These are phyloP conservation scores for Pygoscelis adeliae DNA, from an alignment of 2,113 vertebrate species.

Conservation along the genomic window DNA sequence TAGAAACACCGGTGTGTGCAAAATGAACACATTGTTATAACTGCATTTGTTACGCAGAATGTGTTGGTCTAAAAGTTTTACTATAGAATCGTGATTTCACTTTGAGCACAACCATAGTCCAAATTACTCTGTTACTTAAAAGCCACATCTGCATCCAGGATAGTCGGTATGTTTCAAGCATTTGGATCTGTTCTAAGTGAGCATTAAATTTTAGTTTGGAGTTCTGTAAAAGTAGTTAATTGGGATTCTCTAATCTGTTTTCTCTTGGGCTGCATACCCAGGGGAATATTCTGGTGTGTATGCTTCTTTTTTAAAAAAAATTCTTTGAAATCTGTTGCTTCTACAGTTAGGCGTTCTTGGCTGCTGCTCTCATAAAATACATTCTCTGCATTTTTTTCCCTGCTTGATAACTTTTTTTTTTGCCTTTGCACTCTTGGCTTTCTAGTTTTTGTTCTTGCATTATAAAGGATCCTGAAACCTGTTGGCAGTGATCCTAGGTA, in stretches of 20 bases:
- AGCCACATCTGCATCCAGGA: not conserved
- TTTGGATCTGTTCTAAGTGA: constrained; percentile 43
- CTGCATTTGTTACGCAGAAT: not conserved
- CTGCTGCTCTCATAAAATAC: constrained; percentile 70
- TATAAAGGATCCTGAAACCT: not conserved
- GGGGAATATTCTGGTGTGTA: constrained; percentile 98
- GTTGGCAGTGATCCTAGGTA: not conserved
- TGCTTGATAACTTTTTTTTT: constrained; percentile 53
- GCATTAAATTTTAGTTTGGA: constrained; percentile 1
- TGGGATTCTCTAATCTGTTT: constrained; percentile 84
- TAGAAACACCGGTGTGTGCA: not conserved
- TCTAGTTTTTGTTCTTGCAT: constrained; percentile 24
- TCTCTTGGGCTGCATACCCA: constrained; percentile 88
- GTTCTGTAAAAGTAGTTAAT: constrained; percentile 74
- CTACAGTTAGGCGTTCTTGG: constrained; percentile 61
- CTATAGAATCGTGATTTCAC: not conserved
- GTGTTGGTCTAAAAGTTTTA: not conserved
- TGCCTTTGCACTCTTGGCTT: constrained; percentile 41
- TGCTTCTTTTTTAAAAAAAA: constrained; percentile 58
- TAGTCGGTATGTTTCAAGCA: not conserved
- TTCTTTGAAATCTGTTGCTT: constrained; percentile 57
- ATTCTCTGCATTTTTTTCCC: constrained; percentile 58
- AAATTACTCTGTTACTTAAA: not conserved
- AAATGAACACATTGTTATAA: not conserved
- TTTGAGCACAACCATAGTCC: not conserved